Evolutionary conservation across 2,888 invertebrate species (phyloP), one percentile per base, ranked within the genome.

Genomic region (Pristionchus japonicus): DNA sequence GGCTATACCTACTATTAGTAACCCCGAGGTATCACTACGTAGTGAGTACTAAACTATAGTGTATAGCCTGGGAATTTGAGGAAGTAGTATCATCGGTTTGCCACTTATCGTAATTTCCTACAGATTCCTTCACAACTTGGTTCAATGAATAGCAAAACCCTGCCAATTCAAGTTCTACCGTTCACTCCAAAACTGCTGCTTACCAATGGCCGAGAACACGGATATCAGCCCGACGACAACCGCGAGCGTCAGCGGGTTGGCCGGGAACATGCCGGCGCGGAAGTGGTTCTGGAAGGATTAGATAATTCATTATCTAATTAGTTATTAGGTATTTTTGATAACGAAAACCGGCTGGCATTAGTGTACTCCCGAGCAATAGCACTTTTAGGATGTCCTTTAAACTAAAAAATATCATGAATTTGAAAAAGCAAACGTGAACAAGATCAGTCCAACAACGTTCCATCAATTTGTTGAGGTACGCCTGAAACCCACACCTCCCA

Each of bases 251-350:
- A 97, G 97, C 92, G 98, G 96, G 90, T 98, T 97, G 0, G 98
- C 98, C 49, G 99, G 99, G 95, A 98, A 99, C 27, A 98, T 97
- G 74, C 98, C 98, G 96, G 97, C 98, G 94, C 97, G 96, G 90
- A 99, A 96, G 95, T 97, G 97, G 95, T 98, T 99, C 98, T 99
- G 96, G 93, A 96, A 89, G 61, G 23, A 70, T 52, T 1, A 52
- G n/a, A 47, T 47, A n/a, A 34, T 13, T 27, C 40, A 52, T 34
- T 47, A 57, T 47, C n/a, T 67, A 27, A 37, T 64, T 47, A 27
- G 57, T n/a, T 43, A 82, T 47, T 82, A 23, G 23, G 11, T 47
- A n/a, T n/a, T n/a, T n/a, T n/a, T n/a, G n/a, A n/a, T n/a, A n/a
- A n/a, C n/a, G n/a, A n/a, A n/a, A n/a, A n/a, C n/a, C n/a, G n/a